Evolutionary conservation across 2,113 vertebrate species (phyloP).

Genomic region (Bambusicola thoracicus): DNA sequence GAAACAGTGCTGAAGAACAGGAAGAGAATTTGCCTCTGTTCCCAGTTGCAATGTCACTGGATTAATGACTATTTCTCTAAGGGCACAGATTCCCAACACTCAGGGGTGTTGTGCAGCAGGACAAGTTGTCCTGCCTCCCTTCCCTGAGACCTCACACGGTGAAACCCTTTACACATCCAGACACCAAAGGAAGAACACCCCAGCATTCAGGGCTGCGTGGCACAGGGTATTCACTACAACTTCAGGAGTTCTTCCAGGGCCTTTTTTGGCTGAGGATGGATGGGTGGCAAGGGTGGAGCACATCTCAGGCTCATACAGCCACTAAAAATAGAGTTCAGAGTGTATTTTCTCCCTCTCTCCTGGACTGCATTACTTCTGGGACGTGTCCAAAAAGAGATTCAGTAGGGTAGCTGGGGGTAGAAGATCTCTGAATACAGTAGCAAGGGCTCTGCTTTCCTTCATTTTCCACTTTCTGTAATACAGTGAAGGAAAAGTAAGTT

Average conservation of each 20-base stretch:
- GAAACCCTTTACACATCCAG: neutral
- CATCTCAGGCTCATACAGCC: neutral
- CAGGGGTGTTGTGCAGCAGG: neutral
- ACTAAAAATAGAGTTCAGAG: slow-evolving; percentile 36
- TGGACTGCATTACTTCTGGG: slow-evolving; percentile 9
- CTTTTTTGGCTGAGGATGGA: neutral
- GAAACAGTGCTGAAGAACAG: neutral
- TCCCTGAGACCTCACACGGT: neutral
- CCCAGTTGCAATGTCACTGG: neutral
- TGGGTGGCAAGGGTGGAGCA: neutral
- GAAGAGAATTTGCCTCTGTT: neutral
- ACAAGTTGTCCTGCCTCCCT: neutral
- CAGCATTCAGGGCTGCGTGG: neutral
- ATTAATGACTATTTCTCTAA: neutral
- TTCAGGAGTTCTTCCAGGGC: neutral
- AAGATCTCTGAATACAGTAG: neutral
- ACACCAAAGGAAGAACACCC: rapidly evolving
- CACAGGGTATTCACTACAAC: neutral
- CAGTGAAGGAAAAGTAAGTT: neutral
- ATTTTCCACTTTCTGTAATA: slow-evolving; percentile 34
- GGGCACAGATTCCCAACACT: neutral
- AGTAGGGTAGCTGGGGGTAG: neutral
- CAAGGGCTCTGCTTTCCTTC: neutral
- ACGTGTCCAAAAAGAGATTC: neutral
- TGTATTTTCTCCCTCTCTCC: neutral